Evolutionary conservation across 2,797 vertebrate species (phyloP), one percentile per base, ranked within the genome.

Genomic region (Syncerus caffer): DNA sequence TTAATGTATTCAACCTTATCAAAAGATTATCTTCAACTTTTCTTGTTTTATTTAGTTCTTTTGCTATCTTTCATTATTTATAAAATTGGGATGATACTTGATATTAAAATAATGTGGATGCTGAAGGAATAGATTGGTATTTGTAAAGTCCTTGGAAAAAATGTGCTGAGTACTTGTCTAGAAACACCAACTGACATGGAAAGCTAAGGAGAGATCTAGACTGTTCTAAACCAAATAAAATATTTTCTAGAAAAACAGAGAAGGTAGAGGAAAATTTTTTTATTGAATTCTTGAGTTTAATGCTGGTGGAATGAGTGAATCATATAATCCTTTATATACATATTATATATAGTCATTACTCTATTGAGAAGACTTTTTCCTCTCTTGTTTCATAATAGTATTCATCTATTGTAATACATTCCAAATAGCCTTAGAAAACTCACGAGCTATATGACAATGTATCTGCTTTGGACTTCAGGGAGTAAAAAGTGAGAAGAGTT

Each of bases 351-450:
- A 25, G 13, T 55, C 67, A 76, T 78, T 51, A 34, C 3, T 62
- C 34, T 34, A 79, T 71, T 29, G 13, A 76, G 42, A 29, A 80
- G 31, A 21, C n/a, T 25, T 78, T 95, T 96, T 31, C 13, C 92
- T 6, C 50, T 86, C 31, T 23, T 80, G 7, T 89, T 98, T 90
- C 95, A 87, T 92, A 95, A 82, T 60, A 34, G 5, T 58, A 92
- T 97, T 90, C 83, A 84, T 83, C 34, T 96, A 86, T 86, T 90
- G 50, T 84, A 86, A 95, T 47, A 62, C 16, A 82, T 67, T 95
- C 34, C 71, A 97, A 90, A 95, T 42, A 93, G 57, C 19, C 58
- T 96, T 90, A 67, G 87, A 96, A 97, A 95, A 90, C 88, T 90
- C 55, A 89, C 85, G 31, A 95, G 82, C 34, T 95, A 0, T 93